Evolutionary conservation across 1,140 invertebrate genomes (phyloP), one percentile per base, ranked within the genome.

Genomic region (Leptinotarsa lineolata): DNA sequence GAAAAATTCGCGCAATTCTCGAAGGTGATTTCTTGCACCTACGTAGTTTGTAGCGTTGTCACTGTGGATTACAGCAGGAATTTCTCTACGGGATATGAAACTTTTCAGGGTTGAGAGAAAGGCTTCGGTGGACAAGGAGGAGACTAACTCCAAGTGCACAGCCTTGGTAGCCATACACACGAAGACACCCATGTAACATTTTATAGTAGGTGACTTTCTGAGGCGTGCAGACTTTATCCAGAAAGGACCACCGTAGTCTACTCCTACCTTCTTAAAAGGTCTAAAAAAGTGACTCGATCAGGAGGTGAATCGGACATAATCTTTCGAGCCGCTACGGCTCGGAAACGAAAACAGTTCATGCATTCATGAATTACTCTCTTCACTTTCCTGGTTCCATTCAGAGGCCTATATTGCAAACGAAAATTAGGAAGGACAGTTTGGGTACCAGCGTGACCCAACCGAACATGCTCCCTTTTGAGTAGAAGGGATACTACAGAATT

Each of bases 191-290:
- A 66, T 66, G 16, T 66, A 66, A 54, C 39, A 46, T 54, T 69
- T 69, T n/a, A 39, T 20, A 15, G 48, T 13, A 4, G 20, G 39
- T 16, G 39, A 15, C 22, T 69, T 69, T 54, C 46, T 5, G 6
- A 69, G 68, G 44, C 54, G n/a, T 13, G 68, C 54, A 8, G 68
- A 69, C 44, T 69, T 69, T 5, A 69, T 69, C 5, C 24, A 68
- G 20, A 69, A 69, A 16, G 68, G 68, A 21, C 68, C 68, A 21
- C 39, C 46, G 24, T 15, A 69, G 24, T 69, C 68, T 46, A 69
- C 46, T 21, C 68, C 39, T 44, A 68, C 66, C 15, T 54, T 67
- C 16, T n/a, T 4, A 48, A 69, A 69, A 6, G 46, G 44, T 69
- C 54, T 46, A 54, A 69, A 20, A 54, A 13, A n/a, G 46, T n/a